Base-by-base conservation (phyloP, 2,888 invertebrate species). In the Macrosiphum euphorbiae region DNA sequence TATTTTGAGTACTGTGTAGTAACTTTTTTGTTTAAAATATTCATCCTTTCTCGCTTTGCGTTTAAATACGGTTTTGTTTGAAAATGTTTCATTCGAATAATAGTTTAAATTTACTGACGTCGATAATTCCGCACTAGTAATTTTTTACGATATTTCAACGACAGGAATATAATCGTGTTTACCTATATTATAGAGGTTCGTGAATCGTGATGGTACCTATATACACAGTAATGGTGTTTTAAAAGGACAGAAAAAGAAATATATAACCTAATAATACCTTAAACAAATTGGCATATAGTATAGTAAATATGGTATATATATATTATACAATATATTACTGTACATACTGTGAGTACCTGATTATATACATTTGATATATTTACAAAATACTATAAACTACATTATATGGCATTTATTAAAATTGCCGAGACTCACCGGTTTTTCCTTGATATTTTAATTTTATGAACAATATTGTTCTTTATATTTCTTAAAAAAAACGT, bases 101-200 rank as follows among this genome's bases (percentile, higher is more conserved):
- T 88, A 92, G 87, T 91, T 88, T 50, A 78, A 92, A 88, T 92
- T 88, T 88, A 78, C 78, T 44, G 92, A 92, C 88, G 92, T 92
- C 92, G 87, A 88, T 92, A 92, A 88, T 55, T 78, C 52, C 44
- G 44, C n/a, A 13, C 41, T 44, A 88, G 52, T 88, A 88, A 88
- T 92, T 92, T 92, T 92, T 88, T 92, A 92, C 55, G 92, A 92
- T 92, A 88, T 78, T 92, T 88, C 88, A 88, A 92, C 92, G 92
- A 92, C 88, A 28, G 67, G 78, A 78, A 78, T 88, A 88, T 78
- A 92, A 78, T 88, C 88, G 88, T 92, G 67, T 88, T 92, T 88
- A 88, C 67, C 87, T 67, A 47, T 67, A 78, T 78, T 78, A 58
- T 88, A 88, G 92, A 47, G 47, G 35, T 88, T 92, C 88, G 88